A percentile compares a stretch with the other conserved stretches of the same genome.
Conservation (phyloP, 2,797 vertebrate genomes). For the Poecilia picta region DNA sequence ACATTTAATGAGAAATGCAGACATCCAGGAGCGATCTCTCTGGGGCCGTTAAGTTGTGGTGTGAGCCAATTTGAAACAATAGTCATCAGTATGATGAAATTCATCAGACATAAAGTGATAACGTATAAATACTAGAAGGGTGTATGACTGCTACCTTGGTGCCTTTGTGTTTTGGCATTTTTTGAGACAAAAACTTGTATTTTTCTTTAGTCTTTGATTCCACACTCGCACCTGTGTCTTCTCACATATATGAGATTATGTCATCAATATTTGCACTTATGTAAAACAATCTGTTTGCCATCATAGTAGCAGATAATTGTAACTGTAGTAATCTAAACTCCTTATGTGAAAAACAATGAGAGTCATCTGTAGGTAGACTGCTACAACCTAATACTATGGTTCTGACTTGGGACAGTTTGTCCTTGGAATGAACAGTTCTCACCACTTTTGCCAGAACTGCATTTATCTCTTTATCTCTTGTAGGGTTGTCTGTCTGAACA, state of each 20-base stretch:
- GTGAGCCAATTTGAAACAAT: constrained; percentile 21
- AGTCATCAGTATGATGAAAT: constrained; percentile 11
- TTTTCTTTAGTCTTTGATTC: background rate
- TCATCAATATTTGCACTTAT: background rate
- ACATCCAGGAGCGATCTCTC: constrained; percentile 27
- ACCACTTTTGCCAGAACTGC: background rate
- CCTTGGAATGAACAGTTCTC: background rate
- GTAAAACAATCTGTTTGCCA: background rate
- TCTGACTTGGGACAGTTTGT: background rate
- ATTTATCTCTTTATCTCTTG: background rate
- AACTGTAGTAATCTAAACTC: background rate
- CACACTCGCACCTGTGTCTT: background rate
- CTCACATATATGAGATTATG: background rate
- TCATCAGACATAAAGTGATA: background rate
- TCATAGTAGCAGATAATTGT: background rate
- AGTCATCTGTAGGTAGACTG: background rate
- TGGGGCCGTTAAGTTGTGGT: background rate
- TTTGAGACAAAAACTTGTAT: background rate
- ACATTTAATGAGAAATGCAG: constrained; percentile 27
- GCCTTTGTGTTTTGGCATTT: background rate
- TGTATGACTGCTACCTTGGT: background rate
- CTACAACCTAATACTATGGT: background rate
- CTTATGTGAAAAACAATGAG: background rate
- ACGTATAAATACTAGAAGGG: background rate
- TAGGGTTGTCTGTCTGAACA: background rate